Percentiles rank a stretch among this genome's conserved stretches.
phyloP scores from a whole-genome alignment of 2,797 vertebrate genomes.

The Ctenopoma multispine region DNA sequence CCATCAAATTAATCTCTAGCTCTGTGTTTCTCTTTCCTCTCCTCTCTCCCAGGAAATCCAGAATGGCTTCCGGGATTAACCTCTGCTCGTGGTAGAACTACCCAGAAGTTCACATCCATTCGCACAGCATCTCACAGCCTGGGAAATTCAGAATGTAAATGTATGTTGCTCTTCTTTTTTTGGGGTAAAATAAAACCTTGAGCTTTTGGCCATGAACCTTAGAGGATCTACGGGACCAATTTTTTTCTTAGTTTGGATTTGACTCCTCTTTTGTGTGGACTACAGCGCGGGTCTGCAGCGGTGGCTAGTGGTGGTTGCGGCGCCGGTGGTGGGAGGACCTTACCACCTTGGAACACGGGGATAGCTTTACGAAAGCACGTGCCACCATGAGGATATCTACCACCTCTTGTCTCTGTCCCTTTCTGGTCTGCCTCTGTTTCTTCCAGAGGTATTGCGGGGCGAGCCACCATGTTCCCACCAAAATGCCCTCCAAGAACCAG shows the following conservation, averaged over 20 bases:
- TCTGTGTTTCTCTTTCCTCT: slow-evolving; percentile 50
- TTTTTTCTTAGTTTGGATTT: slow-evolving; percentile 81
- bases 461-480: slow-evolving; percentile 86
- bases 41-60: slow-evolving; percentile 82
- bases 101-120: slow-evolving; percentile 64
- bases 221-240: slow-evolving; percentile 82
- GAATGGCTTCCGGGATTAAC: slow-evolving; percentile 82
- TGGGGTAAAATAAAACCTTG: slow-evolving; percentile 19
- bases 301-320: slow-evolving; percentile 67
- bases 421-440: slow-evolving; percentile 97
- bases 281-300: slow-evolving; percentile 62
- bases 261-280: slow-evolving; percentile 61
- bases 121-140: slow-evolving; percentile 28
- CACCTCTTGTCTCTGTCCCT: slow-evolving; percentile 92
- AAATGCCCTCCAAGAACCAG: slow-evolving; percentile 88
- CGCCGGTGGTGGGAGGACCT: slow-evolving; percentile 74
- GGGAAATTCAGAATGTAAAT: slow-evolving; percentile 91
- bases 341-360: slow-evolving; percentile 62
- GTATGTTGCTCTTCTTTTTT: slow-evolving; percentile 30
- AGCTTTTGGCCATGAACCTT: slow-evolving; percentile 87
- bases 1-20: slow-evolving; percentile 70
- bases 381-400: slow-evolving; percentile 95
- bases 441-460: slow-evolving; percentile 91
- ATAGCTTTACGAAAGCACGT: slow-evolving; percentile 64
- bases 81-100: slow-evolving; percentile 79